Conservation (phyloP, 1,140 invertebrate species). For the Xylocopa sonorina region DNA sequence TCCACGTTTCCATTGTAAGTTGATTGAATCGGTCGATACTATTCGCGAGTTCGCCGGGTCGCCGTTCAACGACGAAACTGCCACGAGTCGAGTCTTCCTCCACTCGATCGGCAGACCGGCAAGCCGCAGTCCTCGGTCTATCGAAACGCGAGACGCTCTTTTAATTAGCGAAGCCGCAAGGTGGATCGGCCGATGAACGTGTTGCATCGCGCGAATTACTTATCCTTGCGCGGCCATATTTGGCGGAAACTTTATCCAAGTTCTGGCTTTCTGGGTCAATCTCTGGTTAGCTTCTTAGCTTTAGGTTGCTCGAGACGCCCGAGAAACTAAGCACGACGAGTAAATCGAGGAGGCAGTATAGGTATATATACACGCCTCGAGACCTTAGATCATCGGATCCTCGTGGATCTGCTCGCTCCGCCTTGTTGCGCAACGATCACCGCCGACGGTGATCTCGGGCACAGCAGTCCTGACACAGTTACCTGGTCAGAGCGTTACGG, state of each 20-base stretch:
- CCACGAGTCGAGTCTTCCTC: too few species aligned
- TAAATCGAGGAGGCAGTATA: conserved; percentile 66
- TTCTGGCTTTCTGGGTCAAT: conserved; percentile 61
- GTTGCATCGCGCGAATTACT: conserved; percentile 42
- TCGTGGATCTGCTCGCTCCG: conserved; percentile 66
- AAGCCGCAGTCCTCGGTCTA: background rate
- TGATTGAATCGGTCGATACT: background rate
- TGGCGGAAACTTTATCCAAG: conserved; percentile 55
- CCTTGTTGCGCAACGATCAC: conserved; percentile 70
- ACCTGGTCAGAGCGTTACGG: conserved; percentile 64
- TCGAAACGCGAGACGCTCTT: conserved; percentile 1
- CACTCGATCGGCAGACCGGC: background rate
- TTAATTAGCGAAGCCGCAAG: background rate
- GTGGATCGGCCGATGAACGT: conserved; percentile 10
- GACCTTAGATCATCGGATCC: conserved; percentile 72
- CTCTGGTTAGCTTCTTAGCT: conserved; percentile 61
- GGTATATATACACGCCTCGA: conserved; percentile 58
- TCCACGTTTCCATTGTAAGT: background rate
- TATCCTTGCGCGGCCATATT: conserved; percentile 44
- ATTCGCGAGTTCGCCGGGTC: background rate
- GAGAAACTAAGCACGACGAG: conserved; percentile 55
- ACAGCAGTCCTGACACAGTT: conserved; percentile 74
- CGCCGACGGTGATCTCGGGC: conserved; percentile 68
- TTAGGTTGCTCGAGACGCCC: conserved; percentile 53
- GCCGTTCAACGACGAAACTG: background rate